phyloP scores from a whole-genome alignment of 2,797 vertebrate genomes.

The Crypturellus tataupa region DNA sequence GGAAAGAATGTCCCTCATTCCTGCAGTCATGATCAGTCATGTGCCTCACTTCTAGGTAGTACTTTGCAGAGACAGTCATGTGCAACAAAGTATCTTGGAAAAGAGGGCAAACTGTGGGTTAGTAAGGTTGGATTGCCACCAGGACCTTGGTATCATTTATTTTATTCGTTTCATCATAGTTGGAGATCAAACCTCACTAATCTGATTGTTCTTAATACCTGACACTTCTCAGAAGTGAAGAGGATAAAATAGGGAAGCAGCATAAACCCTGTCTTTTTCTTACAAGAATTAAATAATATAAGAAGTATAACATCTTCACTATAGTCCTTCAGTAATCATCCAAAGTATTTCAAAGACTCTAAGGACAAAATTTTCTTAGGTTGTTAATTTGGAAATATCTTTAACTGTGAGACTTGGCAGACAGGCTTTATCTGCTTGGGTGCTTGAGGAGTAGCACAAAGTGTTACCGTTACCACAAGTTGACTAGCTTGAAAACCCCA shows the following conservation, averaged over 20 bases:
- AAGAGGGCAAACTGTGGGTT: neutral
- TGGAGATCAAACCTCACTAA: neutral
- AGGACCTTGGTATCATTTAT: neutral
- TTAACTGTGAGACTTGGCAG: neutral
- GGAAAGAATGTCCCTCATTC: neutral
- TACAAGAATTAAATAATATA: neutral
- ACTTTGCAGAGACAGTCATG: fast-evolving
- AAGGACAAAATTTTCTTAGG: neutral
- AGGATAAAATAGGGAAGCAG: neutral
- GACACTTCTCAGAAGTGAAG: neutral
- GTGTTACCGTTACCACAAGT: neutral
- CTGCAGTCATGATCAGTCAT: neutral
- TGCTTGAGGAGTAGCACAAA: neutral
- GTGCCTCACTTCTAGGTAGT: neutral
- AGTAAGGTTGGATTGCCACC: neutral
- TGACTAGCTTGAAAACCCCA: no score
- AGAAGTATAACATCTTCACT: neutral
- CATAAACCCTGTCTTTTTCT: neutral
- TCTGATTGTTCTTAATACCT: neutral
- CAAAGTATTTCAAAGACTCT: neutral
- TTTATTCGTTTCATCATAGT: neutral
- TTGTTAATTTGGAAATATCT: neutral
- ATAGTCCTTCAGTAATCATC: neutral
- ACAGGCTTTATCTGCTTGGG: neutral
- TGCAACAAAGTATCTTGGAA: neutral